Base-by-base conservation (phyloP, 2,888 invertebrate genomes). In the Drosophila dives region DNA sequence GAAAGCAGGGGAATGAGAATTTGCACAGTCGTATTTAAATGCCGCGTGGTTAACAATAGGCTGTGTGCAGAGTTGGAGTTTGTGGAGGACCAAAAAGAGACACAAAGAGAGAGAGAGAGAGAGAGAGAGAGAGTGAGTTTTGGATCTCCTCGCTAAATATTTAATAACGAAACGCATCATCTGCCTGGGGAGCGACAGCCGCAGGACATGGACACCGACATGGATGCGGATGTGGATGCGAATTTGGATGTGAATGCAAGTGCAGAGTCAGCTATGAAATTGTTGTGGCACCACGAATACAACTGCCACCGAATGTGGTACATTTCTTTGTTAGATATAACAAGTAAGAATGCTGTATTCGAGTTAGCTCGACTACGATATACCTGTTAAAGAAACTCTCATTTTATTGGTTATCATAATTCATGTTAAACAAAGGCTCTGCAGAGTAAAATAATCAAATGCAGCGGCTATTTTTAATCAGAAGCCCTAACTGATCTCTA, bases 161-260 rank as follows among this genome's bases (percentile, higher is more conserved):
- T 86, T 84, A 86, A 89, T 84, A 83, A 75, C 65, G 74, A 66
- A 80, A 86, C 73, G 77, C 83, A 88, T 83, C 88, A 78, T 56
- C 85, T 79, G 86, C 66, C 67, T 23, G 62, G 62, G 45, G 26
- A 55, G 54, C 53, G 55, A 61, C 53, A 70, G 66, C 33, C 54
- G 64, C 53, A 63, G 86, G 81, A 77, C 76, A 71, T 73, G 67
- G 73, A 20, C 56, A 56, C 6, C 29, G 40, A 56, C 15, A 32
- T 40, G 56, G 29, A 20, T 20, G 29, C 29, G 40, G 38, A 48
- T 45, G 55, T 15, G 20, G 12, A 29, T 17, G 26, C 5, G 29
- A 12, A 26, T 48, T 36, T 3, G 42, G 32, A 33, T 23, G 48
- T 3, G 51, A 15, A 36, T 49, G 48, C 32, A 42, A 34, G 45